Evolutionary conservation across 2,888 invertebrate genomes (phyloP), one percentile per base, ranked within the genome.

Genomic region (Chouioia cunea): DNA sequence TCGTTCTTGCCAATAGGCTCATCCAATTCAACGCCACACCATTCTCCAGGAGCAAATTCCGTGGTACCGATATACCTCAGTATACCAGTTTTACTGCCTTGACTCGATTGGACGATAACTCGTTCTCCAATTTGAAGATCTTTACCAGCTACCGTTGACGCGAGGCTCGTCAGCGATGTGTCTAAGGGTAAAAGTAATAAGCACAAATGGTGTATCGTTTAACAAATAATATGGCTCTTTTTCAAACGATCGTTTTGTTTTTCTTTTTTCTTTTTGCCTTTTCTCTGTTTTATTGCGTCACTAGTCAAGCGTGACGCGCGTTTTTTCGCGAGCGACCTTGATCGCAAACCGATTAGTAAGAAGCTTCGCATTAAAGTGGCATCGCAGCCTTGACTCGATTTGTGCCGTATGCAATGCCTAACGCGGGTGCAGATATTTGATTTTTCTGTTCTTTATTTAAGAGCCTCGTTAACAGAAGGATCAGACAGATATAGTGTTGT

Each of bases 1-100:
- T 99, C 97, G 86, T 99, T 98, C 87, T 98, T 98, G 65, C 99
- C 99, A 71, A 93, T 87, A 0, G 96, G 92, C 76, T 97, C 96
- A 83, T 97, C 97, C 77, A 99, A 88, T 85, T 98, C 97, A 20
- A 99, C 93, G 23, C 98, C 98, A 74, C 95, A 97, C 97, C 97
- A 98, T 78, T 96, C 92, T 46, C 98, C 98, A 46, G 92, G 86
- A 0, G 97, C 97, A 86, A 98, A 98, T 80, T 96, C 94, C 44
- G 97, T 95, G 62, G 89, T 87, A 27, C 98, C 98, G 75, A 97
- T 89, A 84, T 91, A 98, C 77, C 93, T 90, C 64, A 98, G 88
- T 48, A 92, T 91, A 64, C 97, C 97, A 15, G 93, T 91, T 87
- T 97, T 97, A 79, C 95, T 94, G 72, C 96, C 96, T 79, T 93